These are phyloP conservation scores for Pegea sp. DNA, from an alignment of 23 tunicate species.

Conservation along the genomic window DNA sequence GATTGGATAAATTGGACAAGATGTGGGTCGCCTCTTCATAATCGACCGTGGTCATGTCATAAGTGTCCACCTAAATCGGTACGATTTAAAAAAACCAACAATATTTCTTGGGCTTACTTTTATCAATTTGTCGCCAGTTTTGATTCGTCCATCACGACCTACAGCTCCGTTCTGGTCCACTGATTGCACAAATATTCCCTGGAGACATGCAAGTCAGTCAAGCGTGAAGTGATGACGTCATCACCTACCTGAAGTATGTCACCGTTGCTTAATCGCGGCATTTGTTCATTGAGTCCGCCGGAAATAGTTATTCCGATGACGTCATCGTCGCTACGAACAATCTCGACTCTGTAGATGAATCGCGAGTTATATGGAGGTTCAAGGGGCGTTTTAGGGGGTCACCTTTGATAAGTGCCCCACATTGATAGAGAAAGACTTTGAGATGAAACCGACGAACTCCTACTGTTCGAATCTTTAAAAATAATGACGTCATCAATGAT, in stretches of 20 bases:
- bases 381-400: background rate
- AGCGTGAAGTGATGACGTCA: background rate
- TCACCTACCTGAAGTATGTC: background rate
- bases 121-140: constrained; percentile 60
- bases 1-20: too few relatives aligned
- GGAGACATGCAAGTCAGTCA: background rate
- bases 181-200: constrained; percentile 61
- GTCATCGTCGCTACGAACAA: background rate
- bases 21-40: too few relatives aligned
- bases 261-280: background rate
- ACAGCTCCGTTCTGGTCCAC: constrained; percentile 53
- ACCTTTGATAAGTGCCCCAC: constrained; percentile 1
- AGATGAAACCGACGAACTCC: background rate
- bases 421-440: background rate
- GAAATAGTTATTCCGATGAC: background rate
- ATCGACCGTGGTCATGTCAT: too few relatives aligned
- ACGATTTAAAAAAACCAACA: background rate
- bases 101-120: constrained; percentile 12
- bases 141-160: constrained; percentile 33
- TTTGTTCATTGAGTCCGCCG: background rate
- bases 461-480: background rate
- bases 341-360: background rate
- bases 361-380: background rate
- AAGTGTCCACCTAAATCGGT: too few relatives aligned
- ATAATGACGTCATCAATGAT: background rate